Evolutionary conservation across 2,113 vertebrate genomes (phyloP), one percentile per base, ranked within the genome.

Genomic region (Ptilorrhoa leucosticta): DNA sequence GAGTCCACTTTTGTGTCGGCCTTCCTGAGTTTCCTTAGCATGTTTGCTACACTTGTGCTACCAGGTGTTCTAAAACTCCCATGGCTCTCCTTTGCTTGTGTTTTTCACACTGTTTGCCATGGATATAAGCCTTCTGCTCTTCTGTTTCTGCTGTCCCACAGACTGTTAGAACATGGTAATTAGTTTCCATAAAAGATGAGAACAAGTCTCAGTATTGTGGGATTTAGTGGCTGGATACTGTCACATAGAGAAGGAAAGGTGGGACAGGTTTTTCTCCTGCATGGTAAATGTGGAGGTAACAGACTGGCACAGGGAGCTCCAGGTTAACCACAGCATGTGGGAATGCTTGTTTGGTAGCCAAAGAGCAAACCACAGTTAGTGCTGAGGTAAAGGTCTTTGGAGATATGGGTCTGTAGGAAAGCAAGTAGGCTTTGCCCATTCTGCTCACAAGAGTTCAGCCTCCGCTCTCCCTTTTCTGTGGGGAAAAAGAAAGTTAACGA

Each of bases 1-100:
- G 47, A 0, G 0, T 14, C 37, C 19, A 4, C 21, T 1, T 37
- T 16, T 58, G 19, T 31, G 33, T 17, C 73, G n/a, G 0, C 28
- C 22, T 45, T 54, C 42, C 64, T 1, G 2, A 22, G 10, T 22
- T 70, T 8, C 42, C 45, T 7, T 45, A 27, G n/a, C 33, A 17
- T 22, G 3, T 37, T 40, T 39, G 15, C 26, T 40, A 7, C 2
- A 1, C 50, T 30, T 11, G 15, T 0, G 0, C 23, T 31, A 2
- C 56, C 2, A 11, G 13, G 40, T 39, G 5, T 35, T 60, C 42
- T 40, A 53, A 44, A 86, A 42, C 11, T 33, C 4, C 21, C 5
- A 0, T 15, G 13, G 9, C 21, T 70, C 7, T 45, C 5, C 47
- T 39, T 24, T 53, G 10, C 42, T 33, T 42, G 7, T 78, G 9